phyloP scores from a whole-genome alignment of 2,888 invertebrate species.

The Papilio elwesi region DNA sequence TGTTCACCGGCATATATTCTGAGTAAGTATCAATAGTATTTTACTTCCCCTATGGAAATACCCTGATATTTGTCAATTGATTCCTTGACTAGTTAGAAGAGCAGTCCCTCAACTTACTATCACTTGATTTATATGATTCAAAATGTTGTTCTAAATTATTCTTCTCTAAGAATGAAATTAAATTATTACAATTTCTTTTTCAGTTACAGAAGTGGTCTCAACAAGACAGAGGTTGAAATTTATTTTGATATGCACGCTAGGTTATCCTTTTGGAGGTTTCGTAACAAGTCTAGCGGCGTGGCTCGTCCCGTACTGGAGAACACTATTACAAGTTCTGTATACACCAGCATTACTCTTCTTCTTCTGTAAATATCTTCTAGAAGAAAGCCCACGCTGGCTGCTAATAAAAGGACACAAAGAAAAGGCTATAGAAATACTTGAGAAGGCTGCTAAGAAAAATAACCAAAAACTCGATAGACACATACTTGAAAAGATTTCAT shows the following conservation, averaged over 20 bases:
- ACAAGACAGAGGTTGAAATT: conserved; percentile 64
- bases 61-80: background rate
- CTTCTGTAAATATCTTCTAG: conserved; percentile 86
- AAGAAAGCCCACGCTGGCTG: conserved; percentile 92
- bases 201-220: conserved; percentile 70
- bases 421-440: conserved; percentile 85
- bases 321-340: conserved; percentile 86
- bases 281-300: conserved; percentile 60
- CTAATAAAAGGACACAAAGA: conserved; percentile 87
- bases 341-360: conserved; percentile 87
- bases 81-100: too few relatives aligned
- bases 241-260: conserved; percentile 57
- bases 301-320: conserved; percentile 87
- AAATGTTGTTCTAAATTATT: background rate
- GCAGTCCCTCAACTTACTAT: background rate
- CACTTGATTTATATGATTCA: background rate
- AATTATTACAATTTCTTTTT: conserved; percentile 40
- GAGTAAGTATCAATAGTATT: conserved; percentile 53
- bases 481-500: conserved; percentile 56
- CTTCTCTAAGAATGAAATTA: too few relatives aligned
- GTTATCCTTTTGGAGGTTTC: conserved; percentile 59
- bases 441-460: conserved; percentile 83
- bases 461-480: conserved; percentile 62
- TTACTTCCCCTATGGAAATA: background rate
- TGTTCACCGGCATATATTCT: conserved; percentile 69